phyloP scores from a whole-genome alignment of 2,888 invertebrate genomes.

The Eulithis prunata region DNA sequence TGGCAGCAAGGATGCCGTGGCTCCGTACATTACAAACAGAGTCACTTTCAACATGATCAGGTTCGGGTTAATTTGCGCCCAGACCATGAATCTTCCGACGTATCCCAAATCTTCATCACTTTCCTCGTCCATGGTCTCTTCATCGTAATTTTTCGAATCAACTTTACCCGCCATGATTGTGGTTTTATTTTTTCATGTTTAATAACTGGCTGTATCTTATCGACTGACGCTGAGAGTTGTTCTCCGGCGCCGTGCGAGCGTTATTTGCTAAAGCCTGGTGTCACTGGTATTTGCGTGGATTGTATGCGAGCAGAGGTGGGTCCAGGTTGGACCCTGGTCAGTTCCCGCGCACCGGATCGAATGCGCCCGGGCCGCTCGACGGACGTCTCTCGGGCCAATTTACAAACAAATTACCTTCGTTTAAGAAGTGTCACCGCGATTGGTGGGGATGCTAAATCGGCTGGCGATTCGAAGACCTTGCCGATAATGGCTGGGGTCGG shows the following conservation, averaged over 20 bases:
- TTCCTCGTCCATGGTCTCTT: constrained; percentile 77
- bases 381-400: constrained; percentile 80
- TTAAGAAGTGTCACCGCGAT: constrained; percentile 82
- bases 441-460: constrained; percentile 83
- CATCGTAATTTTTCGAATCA: constrained; percentile 76
- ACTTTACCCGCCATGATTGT: constrained; percentile 68
- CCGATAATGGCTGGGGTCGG: constrained; percentile 73
- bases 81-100: constrained; percentile 74
- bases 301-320: constrained; percentile 52
- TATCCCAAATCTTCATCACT: constrained; percentile 67
- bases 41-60: constrained; percentile 92
- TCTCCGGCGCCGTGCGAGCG: constrained; percentile 58
- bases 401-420: constrained; percentile 84
- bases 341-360: constrained; percentile 70
- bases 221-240: constrained; percentile 72
- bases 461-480: constrained; percentile 81
- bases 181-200: constrained; percentile 72
- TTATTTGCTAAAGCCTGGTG: constrained; percentile 71
- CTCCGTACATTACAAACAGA: constrained; percentile 93
- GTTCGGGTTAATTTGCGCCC: constrained; percentile 88
- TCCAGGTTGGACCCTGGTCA: constrained; percentile 61
- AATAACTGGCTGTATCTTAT: constrained; percentile 72
- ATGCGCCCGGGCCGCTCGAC: constrained; percentile 68
- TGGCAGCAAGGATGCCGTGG: constrained; percentile 92
- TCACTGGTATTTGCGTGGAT: constrained; percentile 43